Percentiles rank a stretch among this genome's conserved stretches.
Conservation (phyloP, 2,113 vertebrate genomes). For the Lathamus discolor region DNA sequence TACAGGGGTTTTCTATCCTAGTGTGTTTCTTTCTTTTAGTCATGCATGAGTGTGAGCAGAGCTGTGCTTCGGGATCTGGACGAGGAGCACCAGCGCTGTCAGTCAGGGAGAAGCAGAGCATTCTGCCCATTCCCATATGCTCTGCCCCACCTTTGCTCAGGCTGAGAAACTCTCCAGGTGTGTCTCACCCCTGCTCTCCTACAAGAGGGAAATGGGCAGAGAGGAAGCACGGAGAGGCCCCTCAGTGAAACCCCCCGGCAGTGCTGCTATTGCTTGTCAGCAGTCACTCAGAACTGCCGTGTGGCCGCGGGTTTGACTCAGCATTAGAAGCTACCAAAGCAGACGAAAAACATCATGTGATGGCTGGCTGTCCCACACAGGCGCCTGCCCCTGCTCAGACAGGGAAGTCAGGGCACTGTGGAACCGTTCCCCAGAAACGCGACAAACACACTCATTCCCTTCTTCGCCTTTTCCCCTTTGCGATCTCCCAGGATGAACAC, state of each 20-base stretch:
- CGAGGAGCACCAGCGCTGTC: not conserved
- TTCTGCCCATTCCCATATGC: accelerated
- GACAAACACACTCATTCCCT: accelerated
- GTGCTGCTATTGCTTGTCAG: accelerated
- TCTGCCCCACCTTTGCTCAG: accelerated
- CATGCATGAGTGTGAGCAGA: accelerated
- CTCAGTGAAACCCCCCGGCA: not conserved
- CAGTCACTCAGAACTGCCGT: accelerated
- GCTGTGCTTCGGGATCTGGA: not conserved
- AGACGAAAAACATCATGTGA: not conserved
- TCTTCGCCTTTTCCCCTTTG: not conserved
- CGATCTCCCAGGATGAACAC: not conserved
- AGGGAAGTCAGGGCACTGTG: accelerated
- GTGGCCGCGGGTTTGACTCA: not conserved
- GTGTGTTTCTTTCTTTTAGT: not conserved
- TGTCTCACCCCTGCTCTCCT: accelerated
- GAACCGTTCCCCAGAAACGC: not conserved
- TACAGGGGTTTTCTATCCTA: accelerated
- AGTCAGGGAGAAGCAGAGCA: not conserved
- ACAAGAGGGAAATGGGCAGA: accelerated
- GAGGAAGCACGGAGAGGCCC: not conserved
- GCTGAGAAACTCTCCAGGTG: not conserved
- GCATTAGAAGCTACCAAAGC: not conserved
- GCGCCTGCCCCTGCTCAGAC: not conserved
- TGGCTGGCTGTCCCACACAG: accelerated